Conservation (phyloP, 2,797 vertebrate species). For the Nasua narica region DNA sequence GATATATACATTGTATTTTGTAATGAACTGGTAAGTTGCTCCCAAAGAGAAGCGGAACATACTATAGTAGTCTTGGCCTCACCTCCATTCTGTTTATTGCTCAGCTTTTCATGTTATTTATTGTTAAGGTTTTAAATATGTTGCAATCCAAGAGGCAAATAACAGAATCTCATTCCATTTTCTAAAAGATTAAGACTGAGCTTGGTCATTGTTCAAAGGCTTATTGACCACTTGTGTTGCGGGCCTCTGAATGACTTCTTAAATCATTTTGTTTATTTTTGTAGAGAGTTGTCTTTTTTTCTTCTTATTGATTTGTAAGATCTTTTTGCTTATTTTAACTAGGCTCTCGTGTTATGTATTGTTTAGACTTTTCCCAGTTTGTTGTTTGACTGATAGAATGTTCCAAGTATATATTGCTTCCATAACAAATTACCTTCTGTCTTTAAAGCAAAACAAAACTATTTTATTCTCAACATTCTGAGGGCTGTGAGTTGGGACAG, state of each 20-base stretch:
- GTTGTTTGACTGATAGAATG: not conserved
- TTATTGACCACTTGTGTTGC: not conserved
- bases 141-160: not conserved
- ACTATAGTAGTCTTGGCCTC: accelerated
- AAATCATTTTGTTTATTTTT: not conserved
- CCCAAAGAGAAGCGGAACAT: not conserved
- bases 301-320: not conserved
- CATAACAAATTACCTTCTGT: not conserved
- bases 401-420: not conserved
- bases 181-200: not conserved
- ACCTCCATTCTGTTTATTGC: not conserved
- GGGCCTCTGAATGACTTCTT: not conserved
- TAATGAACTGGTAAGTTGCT: not conserved
- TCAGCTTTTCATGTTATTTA: not conserved
- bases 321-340: not conserved
- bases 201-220: not conserved
- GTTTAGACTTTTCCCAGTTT: not conserved
- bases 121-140: not conserved
- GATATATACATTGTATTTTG: not conserved
- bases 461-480: not conserved
- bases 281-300: not conserved
- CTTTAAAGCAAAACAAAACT: not conserved
- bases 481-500: not conserved
- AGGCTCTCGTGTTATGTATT: not conserved
- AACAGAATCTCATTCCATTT: not conserved